Evolutionary conservation across 2,888 invertebrate genomes (phyloP), one percentile per base, ranked within the genome.

Genomic region (Tryphoninae sp.): DNA sequence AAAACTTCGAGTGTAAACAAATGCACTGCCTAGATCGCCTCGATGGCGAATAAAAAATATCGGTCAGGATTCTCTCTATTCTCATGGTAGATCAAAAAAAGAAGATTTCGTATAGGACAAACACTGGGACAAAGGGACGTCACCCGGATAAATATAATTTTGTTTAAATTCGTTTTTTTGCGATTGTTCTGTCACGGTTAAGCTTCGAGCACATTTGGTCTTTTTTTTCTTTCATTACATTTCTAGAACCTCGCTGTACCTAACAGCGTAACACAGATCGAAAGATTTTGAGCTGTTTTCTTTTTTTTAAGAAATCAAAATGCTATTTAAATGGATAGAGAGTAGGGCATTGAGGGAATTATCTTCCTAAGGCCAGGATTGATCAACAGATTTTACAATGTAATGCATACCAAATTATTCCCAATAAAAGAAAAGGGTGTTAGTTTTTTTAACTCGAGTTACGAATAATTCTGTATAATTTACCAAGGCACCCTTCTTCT

Each of bases 91-190:
- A 26, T 55, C 42, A 58, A 49, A 58, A 33, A 42, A 51, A 33
- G 22, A 53, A 33, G 40, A 33, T 45, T 65, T 65, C 67, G 11
- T 49, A 23, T 64, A 73, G 72, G 68, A 72, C 79, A 79, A 90
- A 90, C 89, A 89, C 89, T 89, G 89, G 89, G 88, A 86, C 79
- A 87, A 86, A 85, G 84, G 83, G 82, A 85, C 80, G 78, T 45
- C 77, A 68, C 26, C 53, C 65, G 59, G 64, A 77, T 59, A 55
- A 59, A 67, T 75, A 19, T 74, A 22, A 40, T 40, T 62, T 62
- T 33, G 33, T 33, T 4, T 33, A 33, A 1, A 1, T 53, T 42
- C 8, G 45, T 58, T 13, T 16, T 61, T 33, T 22, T 13, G 19
- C 58, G 19, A 42, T 33, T 64, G 45, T 40, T 49, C 11, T 16